Base-by-base conservation (phyloP, 2,113 vertebrate genomes). In the Oreochromis spilurus region DNA sequence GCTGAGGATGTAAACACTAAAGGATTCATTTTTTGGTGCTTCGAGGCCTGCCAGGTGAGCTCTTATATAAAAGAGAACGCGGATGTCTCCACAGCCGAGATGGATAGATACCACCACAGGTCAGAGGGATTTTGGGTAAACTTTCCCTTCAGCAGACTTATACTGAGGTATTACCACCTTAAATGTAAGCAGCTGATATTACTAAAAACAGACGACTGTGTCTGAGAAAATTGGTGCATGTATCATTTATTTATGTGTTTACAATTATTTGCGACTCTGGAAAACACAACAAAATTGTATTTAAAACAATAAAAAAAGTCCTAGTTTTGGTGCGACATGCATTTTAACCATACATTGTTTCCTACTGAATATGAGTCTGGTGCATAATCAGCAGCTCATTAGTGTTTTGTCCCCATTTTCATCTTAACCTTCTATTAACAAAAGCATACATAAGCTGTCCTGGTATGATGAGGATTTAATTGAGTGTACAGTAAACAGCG, bases 361-460 rank as follows among this genome's bases (percentile, higher is more conserved):
- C 16, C 52, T 38, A 6, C 52, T 62, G 5, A 48, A 31, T 54
- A 11, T 3, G 54, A 43, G 29, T 80, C 19, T 53, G 36, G 19
- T 79, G 87, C 55, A 54, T 78, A 86, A 90, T 87, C 57, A 87
- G 83, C 31, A 43, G 65, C 79, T 91, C 72, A 26, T 93, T 84
- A 85, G 50, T 26, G 16, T 72, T 92, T 70, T 87, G 81, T 81
- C 70, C 72, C 83, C 45, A 7, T 79, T 90, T 89, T 26, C 34
- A 54, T 52, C 24, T 67, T 19, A 82, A 38, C 52, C 53, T 24
- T 77, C n/a, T 34, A 12, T 84, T 79, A 70, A 55, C 16, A n/a
- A 26, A 65, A 57, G 55, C 62, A 50, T 26, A 48, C 13, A 67
- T 34, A 43, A 81, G 48, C 81, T 57, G 36, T 34, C 36, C 77